phyloP scores from a whole-genome alignment of 30 jellyfish, hydroid and myxozoan species.

The Pelagia noctiluca region DNA sequence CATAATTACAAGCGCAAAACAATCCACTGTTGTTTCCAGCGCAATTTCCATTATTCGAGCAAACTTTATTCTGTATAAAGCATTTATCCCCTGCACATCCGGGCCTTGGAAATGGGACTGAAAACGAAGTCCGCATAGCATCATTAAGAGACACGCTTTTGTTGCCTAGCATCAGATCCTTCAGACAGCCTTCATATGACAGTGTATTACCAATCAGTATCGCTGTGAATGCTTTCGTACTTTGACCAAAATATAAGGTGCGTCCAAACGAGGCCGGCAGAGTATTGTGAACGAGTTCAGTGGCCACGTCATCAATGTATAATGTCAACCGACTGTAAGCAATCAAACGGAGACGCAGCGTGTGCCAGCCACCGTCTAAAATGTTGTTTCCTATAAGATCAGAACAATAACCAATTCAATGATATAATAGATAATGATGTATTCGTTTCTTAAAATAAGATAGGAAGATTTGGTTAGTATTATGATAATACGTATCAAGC shows the following conservation, averaged over 20 bases:
- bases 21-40: conserved; percentile 61
- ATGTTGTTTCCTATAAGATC: neutral
- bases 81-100: conserved; percentile 57
- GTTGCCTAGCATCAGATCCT: conserved; percentile 1
- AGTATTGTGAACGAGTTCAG: neutral
- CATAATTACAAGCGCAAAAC: conserved; percentile 42
- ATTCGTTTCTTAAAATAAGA: too few relatives aligned
- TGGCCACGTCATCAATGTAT: neutral
- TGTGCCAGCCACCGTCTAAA: conserved; percentile 58
- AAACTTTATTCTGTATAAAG: neutral
- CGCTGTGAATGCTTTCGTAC: conserved; percentile 50
- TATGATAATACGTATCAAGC: too few relatives aligned
- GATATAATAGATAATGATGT: too few relatives aligned
- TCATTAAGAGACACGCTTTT: neutral
- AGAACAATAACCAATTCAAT: neutral
- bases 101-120: conserved; percentile 43
- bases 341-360: neutral
- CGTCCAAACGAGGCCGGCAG: conserved; percentile 62
- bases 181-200: conserved; percentile 55
- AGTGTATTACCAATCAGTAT: conserved; percentile 55
- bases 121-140: conserved; percentile 41
- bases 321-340: neutral
- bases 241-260: conserved; percentile 49
- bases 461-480: too few relatives aligned
- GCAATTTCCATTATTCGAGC: conserved; percentile 62